A percentile compares a stretch with the other conserved stretches of the same genome.
Conservation (phyloP, 2,797 vertebrate genomes). For the Myotis findleyi region DNA sequence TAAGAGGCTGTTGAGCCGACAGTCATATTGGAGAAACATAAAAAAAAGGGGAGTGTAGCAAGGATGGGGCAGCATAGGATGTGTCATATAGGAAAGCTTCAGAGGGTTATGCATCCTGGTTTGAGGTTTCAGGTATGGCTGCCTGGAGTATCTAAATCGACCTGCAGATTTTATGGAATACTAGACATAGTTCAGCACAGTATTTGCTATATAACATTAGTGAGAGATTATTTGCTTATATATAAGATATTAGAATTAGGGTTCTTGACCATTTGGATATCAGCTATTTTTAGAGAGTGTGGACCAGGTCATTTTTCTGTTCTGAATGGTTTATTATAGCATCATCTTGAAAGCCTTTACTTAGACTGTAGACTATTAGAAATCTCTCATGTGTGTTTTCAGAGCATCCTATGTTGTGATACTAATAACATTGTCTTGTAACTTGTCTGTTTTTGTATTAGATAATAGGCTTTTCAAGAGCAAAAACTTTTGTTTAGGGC, state of each 20-base stretch:
- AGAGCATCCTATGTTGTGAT: background rate
- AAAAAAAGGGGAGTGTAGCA: background rate
- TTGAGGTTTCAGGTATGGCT: background rate
- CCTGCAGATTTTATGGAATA: background rate
- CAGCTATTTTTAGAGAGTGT: background rate
- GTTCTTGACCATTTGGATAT: background rate
- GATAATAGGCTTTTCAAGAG: background rate
- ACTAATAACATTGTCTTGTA: background rate
- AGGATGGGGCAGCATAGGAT: background rate
- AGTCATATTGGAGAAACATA: constrained; percentile 22
- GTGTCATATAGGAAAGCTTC: constrained; percentile 16
- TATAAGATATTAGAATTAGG: background rate
- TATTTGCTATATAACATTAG: background rate
- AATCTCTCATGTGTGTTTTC: background rate
- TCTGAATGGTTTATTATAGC: background rate
- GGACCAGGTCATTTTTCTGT: background rate
- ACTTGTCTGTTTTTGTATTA: background rate
- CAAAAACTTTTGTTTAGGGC: background rate
- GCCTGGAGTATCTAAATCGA: background rate
- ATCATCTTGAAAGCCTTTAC: background rate
- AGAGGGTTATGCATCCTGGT: background rate
- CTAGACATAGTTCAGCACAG: background rate
- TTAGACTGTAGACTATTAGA: background rate
- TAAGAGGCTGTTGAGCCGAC: constrained; percentile 9
- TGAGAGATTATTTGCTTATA: constrained; percentile 11